Evolutionary conservation across 2,888 invertebrate species (phyloP), one percentile per base, ranked within the genome.

Genomic region (Leucophenga montana): DNA sequence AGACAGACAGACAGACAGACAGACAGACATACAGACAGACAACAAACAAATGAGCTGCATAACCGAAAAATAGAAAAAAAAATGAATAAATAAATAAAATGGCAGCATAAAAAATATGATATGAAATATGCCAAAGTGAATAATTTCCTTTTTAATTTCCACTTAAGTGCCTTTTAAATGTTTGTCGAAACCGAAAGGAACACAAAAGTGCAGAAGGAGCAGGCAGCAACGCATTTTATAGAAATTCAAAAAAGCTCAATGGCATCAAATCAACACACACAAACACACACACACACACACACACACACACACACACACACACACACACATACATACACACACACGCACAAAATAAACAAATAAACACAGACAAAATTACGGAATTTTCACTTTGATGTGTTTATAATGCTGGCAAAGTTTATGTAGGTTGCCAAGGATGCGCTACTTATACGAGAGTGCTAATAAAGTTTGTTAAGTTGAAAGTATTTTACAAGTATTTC

Each of bases 71-170:
- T 5, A 33, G 8, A 33, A 5, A 33, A 33, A 33, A 33, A 5
- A 33, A 39, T 11, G 8, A 11, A 39, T 39, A 39, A 5, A 1
- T 11, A 39, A 39, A 39, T 11, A 39, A 39, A 39, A 39, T 39
- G 9, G 39, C 39, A 39, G 39, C 39, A 39, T 39, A 39, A 39
- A 64, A 61, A 27, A 18, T 66, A 65, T 33, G 54, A 66, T 67
- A 71, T 66, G 73, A 78, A 79, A 79, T 83, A 76, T 75, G 83
- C 66, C 85, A 86, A 87, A 86, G 85, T 87, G 84, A 87, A 85
- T 85, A 85, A 85, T 86, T 86, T 85, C 9, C 82, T 79, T 85
- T 85, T 85, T 86, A 85, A 85, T 87, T 86, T 82, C 76, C 82
- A 86, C 83, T 85, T 85, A 85, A 84, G 85, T 86, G 84, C 81